phyloP scores from a whole-genome alignment of 2,113 vertebrate genomes.

The Cyanoramphus novaezelandiae region DNA sequence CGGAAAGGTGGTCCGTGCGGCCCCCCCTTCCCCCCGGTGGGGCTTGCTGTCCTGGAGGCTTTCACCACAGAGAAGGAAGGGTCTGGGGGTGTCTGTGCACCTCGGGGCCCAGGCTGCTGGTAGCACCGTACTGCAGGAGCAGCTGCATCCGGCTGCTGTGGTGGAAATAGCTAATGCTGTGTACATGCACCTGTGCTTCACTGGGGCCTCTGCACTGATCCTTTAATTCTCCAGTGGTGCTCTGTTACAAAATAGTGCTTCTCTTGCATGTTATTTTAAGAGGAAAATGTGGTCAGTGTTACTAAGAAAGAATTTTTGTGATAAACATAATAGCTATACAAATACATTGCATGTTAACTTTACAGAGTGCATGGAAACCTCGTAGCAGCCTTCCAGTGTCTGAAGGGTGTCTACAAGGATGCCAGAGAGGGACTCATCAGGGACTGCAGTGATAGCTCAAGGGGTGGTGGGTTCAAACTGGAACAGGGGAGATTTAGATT shows the following conservation, averaged over 20 bases:
- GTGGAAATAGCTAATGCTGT: rapidly evolving
- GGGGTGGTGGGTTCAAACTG: neutral
- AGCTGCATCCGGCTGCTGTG: neutral
- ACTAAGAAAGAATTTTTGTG: neutral
- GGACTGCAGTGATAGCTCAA: neutral
- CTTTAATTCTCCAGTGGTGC: too few species aligned
- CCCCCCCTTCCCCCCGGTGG: too few species aligned
- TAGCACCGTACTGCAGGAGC: rapidly evolving
- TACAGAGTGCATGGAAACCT: neutral
- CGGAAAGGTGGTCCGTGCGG: neutral
- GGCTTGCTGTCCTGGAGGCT: neutral
- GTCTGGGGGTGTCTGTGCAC: neutral
- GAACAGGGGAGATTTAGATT: neutral
- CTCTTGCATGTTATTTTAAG: neutral
- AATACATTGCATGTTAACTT: neutral
- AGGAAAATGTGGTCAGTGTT: neutral
- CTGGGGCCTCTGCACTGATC: neutral
- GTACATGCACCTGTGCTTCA: rapidly evolving
- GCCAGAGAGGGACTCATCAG: neutral
- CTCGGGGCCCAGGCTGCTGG: neutral
- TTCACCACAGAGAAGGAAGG: neutral
- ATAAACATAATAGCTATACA: rapidly evolving
- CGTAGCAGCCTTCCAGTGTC: neutral
- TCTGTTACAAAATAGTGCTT: rapidly evolving
- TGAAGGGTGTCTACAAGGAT: neutral